Conservation (phyloP, 2,888 invertebrate genomes). For the Chloroclystis v-ata region DNA sequence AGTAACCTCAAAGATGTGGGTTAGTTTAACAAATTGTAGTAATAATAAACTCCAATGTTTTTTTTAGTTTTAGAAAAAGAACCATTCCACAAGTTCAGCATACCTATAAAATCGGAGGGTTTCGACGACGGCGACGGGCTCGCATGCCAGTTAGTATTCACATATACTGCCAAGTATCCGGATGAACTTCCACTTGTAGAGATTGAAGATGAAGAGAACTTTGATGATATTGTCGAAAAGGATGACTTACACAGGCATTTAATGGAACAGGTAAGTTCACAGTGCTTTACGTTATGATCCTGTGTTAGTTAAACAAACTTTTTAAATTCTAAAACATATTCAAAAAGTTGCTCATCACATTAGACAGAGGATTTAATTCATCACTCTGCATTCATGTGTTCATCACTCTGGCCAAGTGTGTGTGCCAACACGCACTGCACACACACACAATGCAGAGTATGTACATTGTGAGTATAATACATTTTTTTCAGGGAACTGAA, state of each 20-base stretch:
- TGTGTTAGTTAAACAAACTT: too few species aligned
- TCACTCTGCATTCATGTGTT: too few species aligned
- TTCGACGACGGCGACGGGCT: slow-evolving; percentile 84
- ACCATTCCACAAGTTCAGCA: slow-evolving; percentile 87
- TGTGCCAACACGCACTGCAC: too few species aligned
- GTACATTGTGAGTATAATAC: too few species aligned
- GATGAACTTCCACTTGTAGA: slow-evolving; percentile 90
- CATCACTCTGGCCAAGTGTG: too few species aligned
- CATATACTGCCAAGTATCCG: slow-evolving; percentile 92
- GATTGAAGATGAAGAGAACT: slow-evolving; percentile 86
- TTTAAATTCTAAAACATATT: too few species aligned
- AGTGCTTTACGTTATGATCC: neutral
- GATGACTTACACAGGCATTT: slow-evolving; percentile 82
- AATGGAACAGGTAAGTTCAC: slow-evolving; percentile 78
- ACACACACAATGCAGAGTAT: too few species aligned
- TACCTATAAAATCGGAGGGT: slow-evolving; percentile 90
- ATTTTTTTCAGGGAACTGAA: slow-evolving; percentile 82
- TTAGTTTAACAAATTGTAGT: too few species aligned
- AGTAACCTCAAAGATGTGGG: neutral
- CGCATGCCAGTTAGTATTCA: slow-evolving; percentile 87
- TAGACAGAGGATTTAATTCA: too few species aligned
- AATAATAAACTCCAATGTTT: too few species aligned
- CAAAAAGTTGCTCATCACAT: too few species aligned
- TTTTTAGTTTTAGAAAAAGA: slow-evolving; percentile 82
- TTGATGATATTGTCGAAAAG: slow-evolving; percentile 84